phyloP scores from a whole-genome alignment of 2,888 invertebrate species.

The Schizotus pectinicornis region DNA sequence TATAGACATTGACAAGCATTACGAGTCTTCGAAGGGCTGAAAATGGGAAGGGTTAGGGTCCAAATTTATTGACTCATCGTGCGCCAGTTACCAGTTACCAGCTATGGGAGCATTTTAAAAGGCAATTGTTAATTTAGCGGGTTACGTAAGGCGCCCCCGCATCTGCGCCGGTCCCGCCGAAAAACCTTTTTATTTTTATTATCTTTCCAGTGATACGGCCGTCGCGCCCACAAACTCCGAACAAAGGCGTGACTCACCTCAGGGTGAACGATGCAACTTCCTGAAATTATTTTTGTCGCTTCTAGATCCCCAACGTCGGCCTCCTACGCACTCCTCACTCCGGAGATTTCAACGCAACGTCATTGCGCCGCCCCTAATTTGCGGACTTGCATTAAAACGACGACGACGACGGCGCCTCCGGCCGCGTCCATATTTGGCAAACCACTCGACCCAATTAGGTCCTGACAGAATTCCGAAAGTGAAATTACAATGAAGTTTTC shows the following conservation, averaged over 20 bases:
- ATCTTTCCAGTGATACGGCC: constrained; percentile 23
- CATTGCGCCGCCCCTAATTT: neutral
- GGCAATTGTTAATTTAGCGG: no score
- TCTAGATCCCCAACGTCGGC: neutral
- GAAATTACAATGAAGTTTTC: constrained; percentile 18
- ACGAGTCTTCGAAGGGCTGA: no score
- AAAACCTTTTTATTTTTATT: constrained; percentile 15
- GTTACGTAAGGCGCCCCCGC: constrained; percentile 11
- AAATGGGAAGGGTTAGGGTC: no score
- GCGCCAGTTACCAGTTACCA: no score
- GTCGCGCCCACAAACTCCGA: constrained; percentile 37
- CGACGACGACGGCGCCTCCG: neutral
- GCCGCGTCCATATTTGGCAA: constrained; percentile 20
- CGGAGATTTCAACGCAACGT: no score
- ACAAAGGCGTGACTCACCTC: constrained; percentile 39
- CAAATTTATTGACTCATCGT: no score
- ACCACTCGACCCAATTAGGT: constrained; percentile 22
- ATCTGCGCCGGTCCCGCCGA: constrained; percentile 6
- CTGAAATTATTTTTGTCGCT: constrained; percentile 35
- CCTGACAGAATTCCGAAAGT: constrained; percentile 19
- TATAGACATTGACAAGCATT: no score
- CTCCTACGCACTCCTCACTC: no score
- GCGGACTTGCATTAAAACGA: neutral
- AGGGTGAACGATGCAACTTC: constrained; percentile 39
- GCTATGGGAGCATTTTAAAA: no score